Conservation (phyloP, 2,888 invertebrate genomes). For the Folsomia manolachei region DNA sequence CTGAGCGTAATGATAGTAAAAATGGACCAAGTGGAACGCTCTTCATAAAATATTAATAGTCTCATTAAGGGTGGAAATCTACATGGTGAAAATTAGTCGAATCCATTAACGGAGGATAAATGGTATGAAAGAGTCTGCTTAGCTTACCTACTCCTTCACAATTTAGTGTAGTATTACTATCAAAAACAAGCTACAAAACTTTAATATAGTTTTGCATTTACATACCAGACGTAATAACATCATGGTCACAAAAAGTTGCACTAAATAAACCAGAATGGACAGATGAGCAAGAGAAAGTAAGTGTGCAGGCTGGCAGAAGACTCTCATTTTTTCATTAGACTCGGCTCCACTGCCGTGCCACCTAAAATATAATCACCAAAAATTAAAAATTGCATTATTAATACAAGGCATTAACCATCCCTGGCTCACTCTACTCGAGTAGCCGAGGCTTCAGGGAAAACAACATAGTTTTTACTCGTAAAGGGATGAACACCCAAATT, state of each 20-base stretch:
- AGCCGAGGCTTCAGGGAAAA: background rate
- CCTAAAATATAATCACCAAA: conserved; percentile 47
- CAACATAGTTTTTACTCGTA: background rate
- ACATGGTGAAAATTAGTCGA: conserved; percentile 48
- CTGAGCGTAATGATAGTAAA: conserved; percentile 11
- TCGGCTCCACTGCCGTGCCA: conserved; percentile 9
- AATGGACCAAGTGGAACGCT: conserved; percentile 11
- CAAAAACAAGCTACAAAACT: no score
- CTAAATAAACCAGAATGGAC: conserved; percentile 21
- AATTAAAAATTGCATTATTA: conserved; percentile 51
- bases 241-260: conserved; percentile 20
- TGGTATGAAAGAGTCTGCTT: conserved; percentile 5
- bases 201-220: background rate
- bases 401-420: conserved; percentile 28
- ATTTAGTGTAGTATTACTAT: background rate
- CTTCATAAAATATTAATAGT: conserved; percentile 48
- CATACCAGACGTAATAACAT: conserved; percentile 17
- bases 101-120: conserved; percentile 44
- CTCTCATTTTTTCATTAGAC: conserved; percentile 19
- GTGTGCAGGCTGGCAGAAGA: background rate
- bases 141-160: background rate
- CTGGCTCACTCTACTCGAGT: background rate
- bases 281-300: background rate
- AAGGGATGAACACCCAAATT: background rate
- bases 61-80: conserved; percentile 48